A percentile compares a stretch with the other conserved stretches of the same genome.
Conservation (phyloP, 2,888 invertebrate species). For the Megalurothrips usitatus region DNA sequence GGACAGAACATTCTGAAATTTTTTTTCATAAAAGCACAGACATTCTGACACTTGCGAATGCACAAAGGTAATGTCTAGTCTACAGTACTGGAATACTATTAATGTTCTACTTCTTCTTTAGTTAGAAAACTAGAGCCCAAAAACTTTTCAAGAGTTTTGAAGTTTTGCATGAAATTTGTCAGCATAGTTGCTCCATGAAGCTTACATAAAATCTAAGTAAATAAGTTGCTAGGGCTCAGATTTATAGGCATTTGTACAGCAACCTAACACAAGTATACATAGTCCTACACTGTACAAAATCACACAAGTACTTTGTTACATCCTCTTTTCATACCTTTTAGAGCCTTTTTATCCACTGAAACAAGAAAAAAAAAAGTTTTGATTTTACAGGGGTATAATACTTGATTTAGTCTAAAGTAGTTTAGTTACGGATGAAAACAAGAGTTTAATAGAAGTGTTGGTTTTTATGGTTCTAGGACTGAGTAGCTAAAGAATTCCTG, state of each 20-base stretch:
- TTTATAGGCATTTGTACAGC: constrained; percentile 29
- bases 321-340: constrained; percentile 39
- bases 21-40: too few species aligned
- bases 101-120: too few species aligned
- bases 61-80: too few species aligned
- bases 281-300: constrained; percentile 31
- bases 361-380: constrained; percentile 35
- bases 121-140: too few species aligned
- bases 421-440: not conserved
- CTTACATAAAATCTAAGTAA: too few species aligned
- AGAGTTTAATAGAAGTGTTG: not conserved
- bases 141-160: too few species aligned
- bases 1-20: too few species aligned
- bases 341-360: constrained; percentile 42
- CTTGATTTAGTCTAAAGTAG: not conserved
- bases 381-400: not conserved
- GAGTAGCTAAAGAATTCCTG: not conserved
- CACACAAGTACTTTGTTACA: constrained; percentile 13
- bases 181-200: too few species aligned
- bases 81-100: too few species aligned
- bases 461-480: not conserved
- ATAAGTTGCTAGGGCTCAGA: constrained; percentile 4
- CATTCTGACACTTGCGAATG: too few species aligned
- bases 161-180: too few species aligned
- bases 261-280: constrained; percentile 31